Conservation (phyloP, 1,140 invertebrate species). For the Laodelphax striatellus region DNA sequence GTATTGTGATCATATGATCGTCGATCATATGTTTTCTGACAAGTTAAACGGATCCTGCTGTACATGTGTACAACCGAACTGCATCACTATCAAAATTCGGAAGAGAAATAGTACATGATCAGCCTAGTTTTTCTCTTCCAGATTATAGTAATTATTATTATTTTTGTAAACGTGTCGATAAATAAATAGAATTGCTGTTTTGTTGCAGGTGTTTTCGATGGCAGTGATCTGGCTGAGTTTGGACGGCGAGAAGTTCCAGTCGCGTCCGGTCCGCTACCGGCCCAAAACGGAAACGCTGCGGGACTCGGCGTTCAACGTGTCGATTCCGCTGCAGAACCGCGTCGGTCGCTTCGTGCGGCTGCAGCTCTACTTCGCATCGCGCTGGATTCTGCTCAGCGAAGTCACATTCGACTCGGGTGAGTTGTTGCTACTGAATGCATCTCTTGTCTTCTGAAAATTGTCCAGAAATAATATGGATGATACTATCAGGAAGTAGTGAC, state of each 20-base stretch:
- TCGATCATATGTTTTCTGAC: too few relatives aligned
- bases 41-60: too few relatives aligned
- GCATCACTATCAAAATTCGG: too few relatives aligned
- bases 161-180: too few relatives aligned
- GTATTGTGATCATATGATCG: too few relatives aligned
- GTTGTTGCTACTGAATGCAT: slow-evolving; percentile 19
- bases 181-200: too few relatives aligned
- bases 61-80: too few relatives aligned
- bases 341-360: slow-evolving; percentile 66
- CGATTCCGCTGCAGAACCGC: slow-evolving; percentile 60
- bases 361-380: slow-evolving; percentile 64
- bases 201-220: slow-evolving; percentile 50
- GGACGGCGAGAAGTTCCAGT: slow-evolving; percentile 60
- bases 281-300: slow-evolving; percentile 31
- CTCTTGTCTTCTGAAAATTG: not conserved
- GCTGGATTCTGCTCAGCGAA: slow-evolving; percentile 84
- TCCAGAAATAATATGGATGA: too few relatives aligned
- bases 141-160: too few relatives aligned
- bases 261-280: slow-evolving; percentile 34
- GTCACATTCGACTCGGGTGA: slow-evolving; percentile 66
- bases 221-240: slow-evolving; percentile 64
- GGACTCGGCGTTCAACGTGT: slow-evolving; percentile 38
- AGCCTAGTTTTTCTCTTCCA: too few relatives aligned
- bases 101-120: too few relatives aligned
- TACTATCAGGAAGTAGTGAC: too few relatives aligned